Evolutionary conservation across 2,113 vertebrate genomes (phyloP).

Genomic region (Chionomys nivalis): DNA sequence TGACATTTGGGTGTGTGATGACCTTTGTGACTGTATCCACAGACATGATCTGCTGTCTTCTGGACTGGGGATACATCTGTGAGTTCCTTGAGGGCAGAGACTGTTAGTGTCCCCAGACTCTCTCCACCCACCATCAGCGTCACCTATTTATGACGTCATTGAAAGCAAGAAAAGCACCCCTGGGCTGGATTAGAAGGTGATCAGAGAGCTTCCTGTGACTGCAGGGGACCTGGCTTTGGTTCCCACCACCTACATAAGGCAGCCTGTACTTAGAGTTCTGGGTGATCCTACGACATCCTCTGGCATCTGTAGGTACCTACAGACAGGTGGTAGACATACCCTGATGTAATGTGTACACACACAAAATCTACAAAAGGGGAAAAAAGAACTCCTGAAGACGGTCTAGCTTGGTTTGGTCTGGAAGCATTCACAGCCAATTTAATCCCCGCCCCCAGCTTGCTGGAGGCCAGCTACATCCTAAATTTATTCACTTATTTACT

Average conservation of each 20-base stretch:
- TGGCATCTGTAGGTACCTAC: background rate
- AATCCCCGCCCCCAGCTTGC: background rate
- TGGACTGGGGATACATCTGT: background rate
- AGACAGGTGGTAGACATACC: background rate
- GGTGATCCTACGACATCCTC: too few species aligned
- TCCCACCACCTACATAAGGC: too few species aligned
- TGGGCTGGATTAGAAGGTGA: background rate
- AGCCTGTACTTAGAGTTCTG: background rate
- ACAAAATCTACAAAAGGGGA: background rate
- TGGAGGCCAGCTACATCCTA: slow-evolving; percentile 13
- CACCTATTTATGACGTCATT: slow-evolving; percentile 11
- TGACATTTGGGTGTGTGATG: background rate
- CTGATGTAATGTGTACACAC: background rate
- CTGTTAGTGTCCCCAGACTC: too few species aligned
- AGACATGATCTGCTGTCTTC: background rate
- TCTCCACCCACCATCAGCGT: background rate
- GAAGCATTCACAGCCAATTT: background rate
- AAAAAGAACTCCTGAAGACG: background rate
- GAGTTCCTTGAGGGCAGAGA: background rate
- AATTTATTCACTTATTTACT: slow-evolving; percentile 66
- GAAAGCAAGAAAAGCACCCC: background rate
- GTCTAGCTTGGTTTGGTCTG: background rate
- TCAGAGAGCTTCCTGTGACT: background rate
- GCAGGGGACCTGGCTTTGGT: too few species aligned
- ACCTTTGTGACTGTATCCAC: fast-evolving